Evolutionary conservation across 2,113 vertebrate species (phyloP), one percentile per base, ranked within the genome.

Genomic region (Myotis lucifugus): DNA sequence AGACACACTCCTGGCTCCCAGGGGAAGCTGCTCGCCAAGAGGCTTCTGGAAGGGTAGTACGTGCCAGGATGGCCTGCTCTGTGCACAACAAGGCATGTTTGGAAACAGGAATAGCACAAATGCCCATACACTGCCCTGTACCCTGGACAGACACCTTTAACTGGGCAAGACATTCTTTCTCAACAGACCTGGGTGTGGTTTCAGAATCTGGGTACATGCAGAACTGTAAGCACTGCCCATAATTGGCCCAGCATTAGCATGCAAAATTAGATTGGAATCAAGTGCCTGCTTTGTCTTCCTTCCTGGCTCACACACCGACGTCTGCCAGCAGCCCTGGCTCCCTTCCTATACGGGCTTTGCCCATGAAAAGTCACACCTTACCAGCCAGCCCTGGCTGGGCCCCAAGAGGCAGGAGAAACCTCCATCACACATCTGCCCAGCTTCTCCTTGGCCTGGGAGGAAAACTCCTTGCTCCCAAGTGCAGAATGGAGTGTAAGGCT

Each of bases 181-280:
- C 70, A 50, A 77, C n/a, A 52, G 40, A 40, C 59, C 52, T 37
- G 13, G 46, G 21, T 9, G 11, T 74, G 29, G 46, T 54, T 54
- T 91, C 72, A 29, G 37, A 82, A 61, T 27, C 42, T 23, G 12
- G 3, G 4, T 21, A 56, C 37, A 82, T 9, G 11, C 8, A 74
- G 79, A 37, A 25, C 88, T 67, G 46, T 50, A 42, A 72, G 77
- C 42, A 52, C 61, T 23, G n/a, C 78, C 59, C 32, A 25, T 7
- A 9, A 84, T 10, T 23, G 23, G 27, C 67, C 67, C 1, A 0
- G 42, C 1, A 0, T 25, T 18, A 40, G 52, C 1, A 0, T 7
- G 56, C 25, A 61, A 83, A 77, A 72, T 91, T 1, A 88, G 59
- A 69, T 88, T 48, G 70, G 77, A 74, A 54, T 34, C 90, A 27